Evolutionary conservation across 2,113 vertebrate genomes (phyloP), one percentile per base, ranked within the genome.

Genomic region (Natator depressus): DNA sequence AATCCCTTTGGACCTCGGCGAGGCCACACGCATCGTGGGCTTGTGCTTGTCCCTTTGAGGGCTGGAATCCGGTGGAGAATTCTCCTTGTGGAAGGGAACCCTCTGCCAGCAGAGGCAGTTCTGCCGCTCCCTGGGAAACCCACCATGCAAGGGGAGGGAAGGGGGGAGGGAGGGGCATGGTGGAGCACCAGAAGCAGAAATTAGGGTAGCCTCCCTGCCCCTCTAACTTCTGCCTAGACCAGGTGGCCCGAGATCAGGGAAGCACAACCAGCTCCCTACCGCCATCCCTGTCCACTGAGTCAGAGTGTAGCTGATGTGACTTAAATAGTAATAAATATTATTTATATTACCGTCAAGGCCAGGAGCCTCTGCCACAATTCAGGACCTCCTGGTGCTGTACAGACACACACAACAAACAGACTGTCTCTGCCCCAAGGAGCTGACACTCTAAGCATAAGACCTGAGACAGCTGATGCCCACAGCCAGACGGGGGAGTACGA

Each of bases 1-100:
- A 1, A 22, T 31, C 22, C 4, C 17, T 49, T 24, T 2, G 0
- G 3, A 31, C 17, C 75, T 10, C 1, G 0, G 80, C 51, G 16
- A 8, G 35, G 35, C 7, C 14, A 35, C 62, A 31, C 7, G 14
- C 62, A 35, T 65, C 14, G 3, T 3, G 14, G 8, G 10, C 69
- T 92, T 79, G 46, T 20, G 50, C 8, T 1, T 2, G 0, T 95
- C 57, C 75, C 17, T 22, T 5, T 38, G n/a, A 20, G 65, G 19
- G 17, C 65, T 20, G 65, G n/a, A 38, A 22, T n/a, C 65, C 22
- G n/a, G 27, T 31, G 57, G 11, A 78, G 10, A 14, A 27, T 76
- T 76, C 42, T 13, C 72, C 42, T 76, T 11, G 22, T 76, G 42
- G 72, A 46, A 6, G 42, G 72, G 42, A 76, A 2, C 24, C 20